phyloP scores from a whole-genome alignment of 2,888 invertebrate species.

The Nineta flava region DNA sequence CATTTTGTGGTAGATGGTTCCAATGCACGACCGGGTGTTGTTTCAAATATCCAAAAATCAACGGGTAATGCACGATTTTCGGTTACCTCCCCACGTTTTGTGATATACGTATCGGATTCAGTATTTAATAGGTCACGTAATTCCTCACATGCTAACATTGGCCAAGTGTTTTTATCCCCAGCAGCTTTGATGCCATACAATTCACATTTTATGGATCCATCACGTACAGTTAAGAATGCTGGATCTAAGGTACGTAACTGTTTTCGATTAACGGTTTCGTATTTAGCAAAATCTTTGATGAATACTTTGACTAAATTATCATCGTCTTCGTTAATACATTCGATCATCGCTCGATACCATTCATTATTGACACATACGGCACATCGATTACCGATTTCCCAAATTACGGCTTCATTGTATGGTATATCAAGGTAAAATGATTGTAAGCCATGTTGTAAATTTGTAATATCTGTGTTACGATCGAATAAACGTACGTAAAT shows the following conservation, averaged over 20 bases:
- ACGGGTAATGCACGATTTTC: constrained; percentile 29
- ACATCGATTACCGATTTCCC: neutral
- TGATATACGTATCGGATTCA: constrained; percentile 25
- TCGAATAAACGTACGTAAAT: neutral
- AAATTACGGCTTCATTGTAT: neutral
- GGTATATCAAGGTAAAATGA: neutral
- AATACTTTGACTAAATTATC: constrained; percentile 34
- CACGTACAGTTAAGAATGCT: constrained; percentile 33
- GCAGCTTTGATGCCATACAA: constrained; percentile 53
- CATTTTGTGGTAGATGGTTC: constrained; percentile 46
- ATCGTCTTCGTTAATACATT: constrained; percentile 18
- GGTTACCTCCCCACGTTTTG: constrained; percentile 12
- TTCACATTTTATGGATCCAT: constrained; percentile 48
- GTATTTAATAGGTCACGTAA: constrained; percentile 36
- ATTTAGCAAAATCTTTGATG: constrained; percentile 47
- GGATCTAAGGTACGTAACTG: constrained; percentile 34
- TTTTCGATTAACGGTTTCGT: constrained; percentile 29
- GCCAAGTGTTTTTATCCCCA: constrained; percentile 43
- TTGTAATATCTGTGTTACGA: neutral
- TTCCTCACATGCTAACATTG: constrained; percentile 39
- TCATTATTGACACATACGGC: neutral
- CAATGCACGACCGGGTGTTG: constrained; percentile 43
- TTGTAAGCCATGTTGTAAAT: constrained; percentile 3
- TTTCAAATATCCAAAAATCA: constrained; percentile 47
- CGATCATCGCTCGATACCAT: constrained; percentile 4